Base-by-base conservation (phyloP, 2,888 invertebrate species). In the Rhabditoides inermis region DNA sequence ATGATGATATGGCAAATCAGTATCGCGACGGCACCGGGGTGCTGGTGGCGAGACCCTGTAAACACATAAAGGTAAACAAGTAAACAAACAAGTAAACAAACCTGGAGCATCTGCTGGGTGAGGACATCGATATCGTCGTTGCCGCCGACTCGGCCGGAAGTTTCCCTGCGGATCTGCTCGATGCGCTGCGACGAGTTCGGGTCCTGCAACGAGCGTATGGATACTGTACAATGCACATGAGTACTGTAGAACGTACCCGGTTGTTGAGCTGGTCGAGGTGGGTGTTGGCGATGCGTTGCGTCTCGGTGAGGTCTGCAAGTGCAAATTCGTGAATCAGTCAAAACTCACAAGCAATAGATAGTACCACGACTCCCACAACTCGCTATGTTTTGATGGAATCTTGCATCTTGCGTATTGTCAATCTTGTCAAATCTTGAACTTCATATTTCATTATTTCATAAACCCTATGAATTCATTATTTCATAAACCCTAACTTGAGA, bases 261-360 rank as follows among this genome's bases (percentile, higher is more conserved):
- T 65, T 49, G 47, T 67, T 68, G n/a, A 65, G 41, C 22, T 68
- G 61, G n/a, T 70, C 66, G 2, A 60, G 44, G 45, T 75, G 68
- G 23, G 62, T 63, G 55, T 74, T 74, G 23, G 74, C 74, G 55
- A 73, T 70, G 3, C 68, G 61, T 56, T 75, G 74, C 30, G 61
- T 60, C 36, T 58, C 47, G 28, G 74, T 75, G 60, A 74, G 53
- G 25, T 64, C 73, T 73, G 49, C 22, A 15, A 32, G 48, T 23
- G 10, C 15, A 18, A 53, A 4, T 2, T 44, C 20, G 2, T 23
- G 10, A 22, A 10, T n/a, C 27, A 1, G 18, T 27, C 12, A n/a
- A n/a, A 40, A 12, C 7, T 7, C 7, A 40, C 20, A n/a, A n/a
- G n/a, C n/a, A n/a, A n/a, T n/a, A n/a, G n/a, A n/a, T n/a, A n/a